Evolutionary conservation across 1,140 invertebrate genomes (phyloP).

Genomic region (Dinoponera quadriceps): DNA sequence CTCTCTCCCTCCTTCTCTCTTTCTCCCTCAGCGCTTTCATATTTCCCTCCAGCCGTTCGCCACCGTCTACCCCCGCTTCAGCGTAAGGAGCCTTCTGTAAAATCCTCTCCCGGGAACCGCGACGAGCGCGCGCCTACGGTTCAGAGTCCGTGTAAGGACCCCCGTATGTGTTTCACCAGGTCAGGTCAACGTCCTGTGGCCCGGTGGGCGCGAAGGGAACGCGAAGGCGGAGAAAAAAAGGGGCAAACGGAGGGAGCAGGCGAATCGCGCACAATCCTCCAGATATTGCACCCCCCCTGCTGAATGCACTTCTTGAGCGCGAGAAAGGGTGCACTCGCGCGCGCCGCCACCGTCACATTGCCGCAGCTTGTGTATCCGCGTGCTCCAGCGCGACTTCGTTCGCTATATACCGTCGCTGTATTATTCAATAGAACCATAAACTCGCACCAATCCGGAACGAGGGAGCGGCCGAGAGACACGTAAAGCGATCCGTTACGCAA

Average conservation of each 20-base stretch:
- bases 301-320: constrained; percentile 77
- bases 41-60: constrained; percentile 24
- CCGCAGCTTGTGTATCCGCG: constrained; percentile 53
- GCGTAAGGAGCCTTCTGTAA: constrained; percentile 72
- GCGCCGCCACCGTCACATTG: constrained; percentile 53
- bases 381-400: constrained; percentile 34
- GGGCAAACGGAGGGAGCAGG: constrained; percentile 41
- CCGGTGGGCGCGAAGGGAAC: constrained; percentile 66
- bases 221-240: constrained; percentile 50
- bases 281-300: constrained; percentile 76
- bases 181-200: constrained; percentile 85
- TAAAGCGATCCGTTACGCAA: constrained; percentile 22
- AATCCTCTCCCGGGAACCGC: constrained; percentile 72
- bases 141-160: constrained; percentile 80
- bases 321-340: constrained; percentile 60
- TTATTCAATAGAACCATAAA: constrained; percentile 60
- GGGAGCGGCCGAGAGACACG: background rate
- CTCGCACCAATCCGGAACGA: constrained; percentile 13
- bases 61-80: constrained; percentile 57
- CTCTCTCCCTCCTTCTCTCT: constrained; percentile 7
- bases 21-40: constrained; percentile 21
- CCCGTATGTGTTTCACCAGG: constrained; percentile 86
- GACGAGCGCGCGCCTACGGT: constrained; percentile 10
- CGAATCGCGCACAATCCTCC: constrained; percentile 76
- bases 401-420: constrained; percentile 9